Evolutionary conservation across 1,140 invertebrate species (phyloP), one percentile per base, ranked within the genome.

Genomic region (Calephelis virginiensis): DNA sequence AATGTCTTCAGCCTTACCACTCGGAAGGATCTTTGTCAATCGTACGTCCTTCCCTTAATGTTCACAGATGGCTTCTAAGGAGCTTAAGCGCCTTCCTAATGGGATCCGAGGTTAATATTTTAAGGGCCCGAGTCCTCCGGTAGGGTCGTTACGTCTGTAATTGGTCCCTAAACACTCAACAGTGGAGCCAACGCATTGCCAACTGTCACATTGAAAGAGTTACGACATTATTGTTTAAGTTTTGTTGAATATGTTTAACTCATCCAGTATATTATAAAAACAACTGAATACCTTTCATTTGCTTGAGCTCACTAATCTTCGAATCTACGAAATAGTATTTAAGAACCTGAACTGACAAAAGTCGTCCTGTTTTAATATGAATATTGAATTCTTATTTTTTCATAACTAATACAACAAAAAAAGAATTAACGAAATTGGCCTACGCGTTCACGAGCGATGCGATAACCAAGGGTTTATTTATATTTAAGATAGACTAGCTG

Each of bases 31-130:
- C 50, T 56, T 56, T 56, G 50, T 56, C 50, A 56, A 56, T 56
- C 50, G 50, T 56, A 56, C 50, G 50, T 28, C 50, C 50, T 56
- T 12, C 28, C 50, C 50, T 37, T 56, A 56, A 56, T 56, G 50
- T 56, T 56, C 50, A 56, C 50, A 56, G 50, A 56, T 56, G 50
- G 50, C 50, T 56, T 56, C 50, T 28, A 9, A 28, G 28, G 50
- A 56, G 50, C 50, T 56, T 56, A 56, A 28, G 9, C 50, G 50
- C 10, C 14, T 56, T 14, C 50, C 50, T 56, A 56, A 56, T 56
- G 50, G 50, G 50, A 56, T 56, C 28, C 50, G 50, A 28, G 50
- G 50, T 28, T 56, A 56, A 37, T 56, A 56, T 56, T 56, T 56
- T 56, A 56, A 28, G 50, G 50, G 11, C 17, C 28, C 14, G 50